Evolutionary conservation across 2,888 invertebrate genomes (phyloP).

Genomic region (Salpingus planirostris): DNA sequence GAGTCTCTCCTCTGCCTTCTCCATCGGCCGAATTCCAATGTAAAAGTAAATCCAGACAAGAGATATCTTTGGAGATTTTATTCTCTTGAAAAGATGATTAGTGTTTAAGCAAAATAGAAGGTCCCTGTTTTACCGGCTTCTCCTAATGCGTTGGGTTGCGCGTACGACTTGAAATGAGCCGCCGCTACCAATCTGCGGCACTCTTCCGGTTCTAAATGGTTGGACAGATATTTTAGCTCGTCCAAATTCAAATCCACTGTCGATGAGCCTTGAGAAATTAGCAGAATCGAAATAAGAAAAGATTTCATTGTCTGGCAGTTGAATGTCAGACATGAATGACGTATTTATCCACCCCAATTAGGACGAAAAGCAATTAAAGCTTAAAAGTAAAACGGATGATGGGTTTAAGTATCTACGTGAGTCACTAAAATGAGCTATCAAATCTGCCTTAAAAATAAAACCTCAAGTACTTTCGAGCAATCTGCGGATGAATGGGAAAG

Average conservation of each 20-base stretch:
- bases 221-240: conserved; percentile 47
- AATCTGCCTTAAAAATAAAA: too few species aligned
- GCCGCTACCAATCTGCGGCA: conserved; percentile 51
- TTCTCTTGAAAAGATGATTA: conserved; percentile 7
- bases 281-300: too few species aligned
- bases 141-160: conserved; percentile 40
- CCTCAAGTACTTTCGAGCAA: too few species aligned
- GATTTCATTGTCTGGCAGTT: too few species aligned
- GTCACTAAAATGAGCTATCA: too few species aligned
- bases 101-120: conserved; percentile 2
- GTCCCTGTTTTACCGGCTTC: conserved; percentile 43
- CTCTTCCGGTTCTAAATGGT: conserved; percentile 48
- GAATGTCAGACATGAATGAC: too few species aligned
- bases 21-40: conserved; percentile 48
- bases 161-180: conserved; percentile 46
- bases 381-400: too few species aligned
- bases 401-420: too few species aligned
- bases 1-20: conserved; percentile 50
- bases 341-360: too few species aligned
- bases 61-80: conserved; percentile 42
- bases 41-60: conserved; percentile 49
- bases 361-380: too few species aligned
- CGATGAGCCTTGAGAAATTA: too few species aligned
- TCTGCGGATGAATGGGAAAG: too few species aligned
- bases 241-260: conserved; percentile 37